Conservation (phyloP, 1,140 invertebrate species). For the Drosophila pseudoananassae region DNA sequence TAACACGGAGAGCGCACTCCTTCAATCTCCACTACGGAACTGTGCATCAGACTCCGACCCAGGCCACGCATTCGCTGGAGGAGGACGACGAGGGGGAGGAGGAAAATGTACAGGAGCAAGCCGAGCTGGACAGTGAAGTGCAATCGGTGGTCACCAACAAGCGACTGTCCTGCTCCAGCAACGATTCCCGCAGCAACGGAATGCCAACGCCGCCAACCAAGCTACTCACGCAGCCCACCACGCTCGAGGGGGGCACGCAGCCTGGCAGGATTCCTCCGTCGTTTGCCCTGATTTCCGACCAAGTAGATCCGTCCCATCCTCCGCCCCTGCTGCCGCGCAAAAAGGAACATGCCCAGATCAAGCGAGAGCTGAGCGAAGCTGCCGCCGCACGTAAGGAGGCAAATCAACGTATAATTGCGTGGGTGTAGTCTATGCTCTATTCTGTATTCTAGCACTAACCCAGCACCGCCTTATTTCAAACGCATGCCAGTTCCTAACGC, state of each 20-base stretch:
- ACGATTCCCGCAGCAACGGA: slow-evolving; percentile 68
- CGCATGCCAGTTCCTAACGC: slow-evolving; percentile 27
- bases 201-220: slow-evolving; percentile 4
- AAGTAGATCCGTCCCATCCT: slow-evolving; percentile 37
- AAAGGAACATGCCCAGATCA: slow-evolving; percentile 77
- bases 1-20: slow-evolving; percentile 55
- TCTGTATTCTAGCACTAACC: slow-evolving; percentile 43
- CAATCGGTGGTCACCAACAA: slow-evolving; percentile 31
- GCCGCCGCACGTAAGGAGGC: slow-evolving; percentile 85
- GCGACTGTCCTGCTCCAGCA: slow-evolving; percentile 70
- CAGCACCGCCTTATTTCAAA: slow-evolving; percentile 49
- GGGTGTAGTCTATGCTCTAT: slow-evolving; percentile 84
- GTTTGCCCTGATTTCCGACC: slow-evolving; percentile 60
- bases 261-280: slow-evolving; percentile 57
- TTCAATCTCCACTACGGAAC: slow-evolving; percentile 80
- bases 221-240: background rate
- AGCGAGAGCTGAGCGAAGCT: slow-evolving; percentile 85
- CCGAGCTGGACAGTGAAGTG: slow-evolving; percentile 38
- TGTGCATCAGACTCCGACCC: slow-evolving; percentile 66
- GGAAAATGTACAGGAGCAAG: slow-evolving; percentile 24
- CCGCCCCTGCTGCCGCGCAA: slow-evolving; percentile 65
- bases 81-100: slow-evolving; percentile 60
- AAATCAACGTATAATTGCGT: slow-evolving; percentile 85
- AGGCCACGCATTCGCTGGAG: slow-evolving; percentile 62
- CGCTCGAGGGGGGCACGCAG: slow-evolving; percentile 8